Evolutionary conservation across 2,888 invertebrate species (phyloP).

Genomic region (Diarsia dahlii): DNA sequence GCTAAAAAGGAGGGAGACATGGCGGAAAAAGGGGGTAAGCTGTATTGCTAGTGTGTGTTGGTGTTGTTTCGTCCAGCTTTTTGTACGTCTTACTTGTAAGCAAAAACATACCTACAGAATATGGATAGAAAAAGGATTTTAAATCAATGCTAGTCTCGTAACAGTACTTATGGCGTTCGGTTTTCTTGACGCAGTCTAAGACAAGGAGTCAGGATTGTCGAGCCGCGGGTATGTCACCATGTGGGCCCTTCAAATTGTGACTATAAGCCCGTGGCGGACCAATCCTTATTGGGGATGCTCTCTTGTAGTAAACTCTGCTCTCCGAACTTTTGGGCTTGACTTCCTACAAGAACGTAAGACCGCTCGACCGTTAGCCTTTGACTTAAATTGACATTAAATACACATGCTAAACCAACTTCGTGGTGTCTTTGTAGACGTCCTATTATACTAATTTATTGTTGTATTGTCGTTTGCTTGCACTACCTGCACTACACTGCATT

Average conservation of each 20-base stretch:
- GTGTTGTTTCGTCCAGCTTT: conserved; percentile 49
- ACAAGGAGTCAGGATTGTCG: neutral
- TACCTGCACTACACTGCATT: conserved; percentile 1
- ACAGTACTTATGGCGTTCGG: neutral
- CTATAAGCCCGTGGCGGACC: neutral
- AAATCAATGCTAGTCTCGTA: neutral
- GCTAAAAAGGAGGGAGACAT: conserved; percentile 82
- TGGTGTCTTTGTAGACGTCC: too few species aligned
- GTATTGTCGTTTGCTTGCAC: conserved; percentile 30
- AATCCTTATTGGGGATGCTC: neutral
- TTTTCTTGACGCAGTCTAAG: neutral
- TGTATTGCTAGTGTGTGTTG: conserved; percentile 50
- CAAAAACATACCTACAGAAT: neutral
- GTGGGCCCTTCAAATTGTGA: neutral
- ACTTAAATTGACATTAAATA: neutral
- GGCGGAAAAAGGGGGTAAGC: conserved; percentile 86
- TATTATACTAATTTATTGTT: conserved; percentile 13
- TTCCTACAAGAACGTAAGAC: too few species aligned
- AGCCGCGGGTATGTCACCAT: neutral
- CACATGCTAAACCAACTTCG: too few species aligned
- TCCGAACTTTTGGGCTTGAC: too few species aligned
- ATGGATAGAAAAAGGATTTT: neutral
- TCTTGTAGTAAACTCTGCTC: neutral
- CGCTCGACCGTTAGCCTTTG: neutral
- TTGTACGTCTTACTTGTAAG: conserved; percentile 9